phyloP scores from a whole-genome alignment of 2,113 vertebrate species.

The Rhinopomastus cyanomelas region DNA sequence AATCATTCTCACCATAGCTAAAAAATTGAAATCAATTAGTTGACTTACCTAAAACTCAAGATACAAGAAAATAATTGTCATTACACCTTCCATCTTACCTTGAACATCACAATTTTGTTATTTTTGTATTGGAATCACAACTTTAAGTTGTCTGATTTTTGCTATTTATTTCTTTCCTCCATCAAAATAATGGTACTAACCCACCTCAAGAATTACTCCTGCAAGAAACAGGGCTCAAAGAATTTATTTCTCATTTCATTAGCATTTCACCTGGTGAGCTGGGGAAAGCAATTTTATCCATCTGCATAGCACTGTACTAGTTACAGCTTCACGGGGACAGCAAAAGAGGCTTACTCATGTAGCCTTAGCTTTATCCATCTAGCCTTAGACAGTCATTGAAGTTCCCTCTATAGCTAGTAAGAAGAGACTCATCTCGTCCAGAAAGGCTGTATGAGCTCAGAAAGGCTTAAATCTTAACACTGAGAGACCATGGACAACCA shows the following conservation, averaged over 20 bases:
- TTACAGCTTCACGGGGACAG: not conserved
- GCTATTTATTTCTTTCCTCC: not conserved
- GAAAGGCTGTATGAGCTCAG: not conserved
- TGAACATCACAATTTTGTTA: not conserved
- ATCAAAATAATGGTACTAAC: not conserved
- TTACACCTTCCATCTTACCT: not conserved
- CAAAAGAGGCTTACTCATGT: not conserved
- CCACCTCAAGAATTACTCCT: not conserved
- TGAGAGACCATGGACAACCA: not conserved
- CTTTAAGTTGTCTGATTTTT: not conserved
- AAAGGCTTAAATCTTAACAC: not conserved
- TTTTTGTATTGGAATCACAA: not conserved
- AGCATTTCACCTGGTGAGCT: not conserved
- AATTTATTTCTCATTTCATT: not conserved
- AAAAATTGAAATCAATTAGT: not conserved
- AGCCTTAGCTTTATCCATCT: not conserved
- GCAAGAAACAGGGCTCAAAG: not conserved
- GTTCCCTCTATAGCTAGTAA: not conserved
- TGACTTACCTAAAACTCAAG: not conserved
- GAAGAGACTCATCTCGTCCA: not conserved
- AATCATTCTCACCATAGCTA: not conserved
- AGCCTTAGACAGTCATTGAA: fast-evolving
- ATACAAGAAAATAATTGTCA: not conserved
- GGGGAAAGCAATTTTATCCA: not conserved
- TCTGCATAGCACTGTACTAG: not conserved